Conservation (phyloP, 1,140 invertebrate genomes). For the Octopus sinensis region DNA sequence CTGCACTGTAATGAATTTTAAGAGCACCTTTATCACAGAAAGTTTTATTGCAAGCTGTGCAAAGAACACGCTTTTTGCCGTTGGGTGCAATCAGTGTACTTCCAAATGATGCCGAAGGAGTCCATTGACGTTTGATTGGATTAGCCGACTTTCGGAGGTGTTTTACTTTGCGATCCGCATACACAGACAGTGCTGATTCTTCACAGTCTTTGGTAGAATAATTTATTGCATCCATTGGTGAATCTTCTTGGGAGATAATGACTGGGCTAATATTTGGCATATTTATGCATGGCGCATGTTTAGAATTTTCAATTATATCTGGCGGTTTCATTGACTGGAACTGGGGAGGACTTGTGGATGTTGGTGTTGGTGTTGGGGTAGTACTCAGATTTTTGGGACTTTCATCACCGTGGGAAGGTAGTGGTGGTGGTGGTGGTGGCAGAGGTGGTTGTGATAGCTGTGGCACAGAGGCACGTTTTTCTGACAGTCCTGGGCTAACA, state of each 20-base stretch:
- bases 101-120: slow-evolving; percentile 64
- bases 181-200: slow-evolving; percentile 30
- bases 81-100: slow-evolving; percentile 52
- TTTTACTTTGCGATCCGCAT: slow-evolving; percentile 55
- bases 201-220: slow-evolving; percentile 38
- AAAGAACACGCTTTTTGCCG: slow-evolving; percentile 85
- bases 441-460: not conserved
- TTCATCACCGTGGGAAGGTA: slow-evolving; percentile 24
- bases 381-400: slow-evolving; percentile 51
- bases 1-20: slow-evolving; percentile 99
- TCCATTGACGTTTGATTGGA: slow-evolving; percentile 87
- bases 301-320: slow-evolving; percentile 24
- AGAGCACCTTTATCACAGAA: slow-evolving; percentile 98
- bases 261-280: slow-evolving; percentile 16
- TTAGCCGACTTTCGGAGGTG: slow-evolving; percentile 77
- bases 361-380: slow-evolving; percentile 38
- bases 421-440: slow-evolving; percentile 3
- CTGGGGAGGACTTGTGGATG: slow-evolving; percentile 21
- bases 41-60: slow-evolving; percentile 96
- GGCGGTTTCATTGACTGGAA: slow-evolving; percentile 18
- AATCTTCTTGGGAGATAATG: slow-evolving; percentile 26
- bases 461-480: slow-evolving; percentile 28
- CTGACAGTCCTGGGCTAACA: slow-evolving; percentile 34
- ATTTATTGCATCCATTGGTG: slow-evolving; percentile 30
- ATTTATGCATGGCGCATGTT: not conserved